Base-by-base conservation (phyloP, 2,113 vertebrate genomes). In the Pluvianellus socialis region DNA sequence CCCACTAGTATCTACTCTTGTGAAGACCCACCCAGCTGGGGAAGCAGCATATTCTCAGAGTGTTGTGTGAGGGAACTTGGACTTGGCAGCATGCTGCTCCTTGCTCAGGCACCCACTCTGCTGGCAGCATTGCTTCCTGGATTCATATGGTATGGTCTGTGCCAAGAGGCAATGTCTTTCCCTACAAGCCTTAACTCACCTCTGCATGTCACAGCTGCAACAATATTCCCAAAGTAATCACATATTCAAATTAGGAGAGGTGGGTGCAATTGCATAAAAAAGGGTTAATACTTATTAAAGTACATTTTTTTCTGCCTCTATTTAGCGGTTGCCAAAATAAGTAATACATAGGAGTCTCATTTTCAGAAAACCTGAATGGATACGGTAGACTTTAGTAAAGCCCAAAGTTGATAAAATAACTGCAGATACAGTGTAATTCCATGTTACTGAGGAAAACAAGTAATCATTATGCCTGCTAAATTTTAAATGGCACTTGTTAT, bases 101-200 rank as follows among this genome's bases (percentile, higher is more conserved):
- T 68, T 40, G 11, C 47, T 58, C 32, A 16, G 65, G 40, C 52
- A 33, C 11, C 13, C 21, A 3, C 23, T 28, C 47, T 27, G 24
- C 15, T 28, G 66, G 35, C 66, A n/a, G 42, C 32, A 1, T 27
- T 32, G 49, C 55, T 79, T 52, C 61, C 55, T 49, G 52, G 49
- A 40, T 24, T 35, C 42, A 14, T 12, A 8, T 0, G 1, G 33
- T 8, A n/a, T 0, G 0, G 38, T 15, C 74, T 42, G 18, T 56
- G 44, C 16, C 84, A 65, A 53, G 18, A 59, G 24, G 33, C 40
- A 49, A 35, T 4, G 50, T 44, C 62, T 47, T 62, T 35, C 26
- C 44, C 24, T 30, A 1, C 8, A 23, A 58, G 12, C 18, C 42
- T 63, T 42, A 63, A 42, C n/a, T 53, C 7, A 2, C 2, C 11